Evolutionary conservation across 1,140 invertebrate genomes (phyloP).

Genomic region (Sitodiplosis mosellana): DNA sequence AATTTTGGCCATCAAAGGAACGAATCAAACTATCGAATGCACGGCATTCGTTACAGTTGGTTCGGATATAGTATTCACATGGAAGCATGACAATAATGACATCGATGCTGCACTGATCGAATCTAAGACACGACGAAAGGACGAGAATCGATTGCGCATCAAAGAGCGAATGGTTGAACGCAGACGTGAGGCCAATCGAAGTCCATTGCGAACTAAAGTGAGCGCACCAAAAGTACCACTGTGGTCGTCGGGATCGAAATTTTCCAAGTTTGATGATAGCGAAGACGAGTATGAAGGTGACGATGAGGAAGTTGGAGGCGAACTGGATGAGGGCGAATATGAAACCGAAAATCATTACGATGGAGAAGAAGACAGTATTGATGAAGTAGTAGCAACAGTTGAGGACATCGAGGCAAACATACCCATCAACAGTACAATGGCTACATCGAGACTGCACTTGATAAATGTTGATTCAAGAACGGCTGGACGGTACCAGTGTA

Average conservation of each 20-base stretch:
- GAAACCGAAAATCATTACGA: too few species aligned
- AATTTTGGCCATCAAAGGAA: conserved; percentile 63
- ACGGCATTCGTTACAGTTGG: conserved; percentile 42
- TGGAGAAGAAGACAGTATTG: too few species aligned
- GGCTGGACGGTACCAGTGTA: conserved; percentile 81
- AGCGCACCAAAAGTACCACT: conserved; percentile 5
- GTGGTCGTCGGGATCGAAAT: neutral
- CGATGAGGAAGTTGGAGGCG: too few species aligned
- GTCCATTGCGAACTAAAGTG: conserved; percentile 25
- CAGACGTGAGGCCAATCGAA: conserved; percentile 17
- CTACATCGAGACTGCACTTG: conserved; percentile 25
- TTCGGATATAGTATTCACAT: conserved; percentile 53
- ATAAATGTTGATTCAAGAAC: conserved; percentile 52
- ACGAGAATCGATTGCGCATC: too few species aligned
- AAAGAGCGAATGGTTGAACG: too few species aligned
- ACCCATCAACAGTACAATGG: conserved; percentile 10
- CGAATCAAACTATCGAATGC: conserved; percentile 64
- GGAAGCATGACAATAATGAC: conserved; percentile 79
- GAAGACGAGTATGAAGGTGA: too few species aligned
- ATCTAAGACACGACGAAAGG: too few species aligned
- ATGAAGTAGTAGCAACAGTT: too few species aligned
- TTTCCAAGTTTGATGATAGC: neutral
- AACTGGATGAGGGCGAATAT: too few species aligned
- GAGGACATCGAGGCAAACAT: neutral
- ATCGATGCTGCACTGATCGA: conserved; percentile 13